Evolutionary conservation across 2,888 invertebrate genomes (phyloP), one percentile per base, ranked within the genome.

Genomic region (Volucella inflata): DNA sequence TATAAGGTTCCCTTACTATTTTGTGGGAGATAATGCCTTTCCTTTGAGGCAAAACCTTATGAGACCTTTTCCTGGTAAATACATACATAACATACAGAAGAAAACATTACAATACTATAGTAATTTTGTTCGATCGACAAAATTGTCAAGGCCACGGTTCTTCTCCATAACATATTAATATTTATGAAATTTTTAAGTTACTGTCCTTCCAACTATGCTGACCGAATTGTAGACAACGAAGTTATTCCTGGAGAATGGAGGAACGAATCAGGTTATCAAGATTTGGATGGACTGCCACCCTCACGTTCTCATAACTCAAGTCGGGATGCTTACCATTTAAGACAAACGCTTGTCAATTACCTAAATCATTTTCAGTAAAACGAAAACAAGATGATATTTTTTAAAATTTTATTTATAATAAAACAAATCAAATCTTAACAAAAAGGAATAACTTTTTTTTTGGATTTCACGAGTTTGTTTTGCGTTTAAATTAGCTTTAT

Each of bases 151-250:
- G 10, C 42, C 42, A 42, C 8, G 42, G 42, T 42, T 42, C 42
- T 42, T 42, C 42, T 42, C 10, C 42, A 42, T 42, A n/a, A n/a
- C n/a, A n/a, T n/a, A n/a, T n/a, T n/a, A n/a, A n/a, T 2, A 21
- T 21, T 21, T 21, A 21, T 21, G 21, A 21, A 21, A 21, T 2
- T 1, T 21, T 21, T 2, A 44, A 44, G 11, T 44, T 44, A 44
- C 44, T 44, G 44, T 12, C 44, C 44, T 44, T 44, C 44, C 44
- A 44, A 44, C 44, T 44, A 44, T 11, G 44, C 44, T 12, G 2
- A 44, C 44, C 44, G 44, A 44, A 44, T 42, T 44, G 44, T 44
- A 44, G 44, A 44, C 44, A 44, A 44, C 44, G 44, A 44, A 44
- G 44, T 3, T 44, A 44, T 44, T 44, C 11, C 44, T 44, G 44